Evolutionary conservation across 2,888 invertebrate species (phyloP), one percentile per base, ranked within the genome.

Genomic region (Tetropium fuscum): DNA sequence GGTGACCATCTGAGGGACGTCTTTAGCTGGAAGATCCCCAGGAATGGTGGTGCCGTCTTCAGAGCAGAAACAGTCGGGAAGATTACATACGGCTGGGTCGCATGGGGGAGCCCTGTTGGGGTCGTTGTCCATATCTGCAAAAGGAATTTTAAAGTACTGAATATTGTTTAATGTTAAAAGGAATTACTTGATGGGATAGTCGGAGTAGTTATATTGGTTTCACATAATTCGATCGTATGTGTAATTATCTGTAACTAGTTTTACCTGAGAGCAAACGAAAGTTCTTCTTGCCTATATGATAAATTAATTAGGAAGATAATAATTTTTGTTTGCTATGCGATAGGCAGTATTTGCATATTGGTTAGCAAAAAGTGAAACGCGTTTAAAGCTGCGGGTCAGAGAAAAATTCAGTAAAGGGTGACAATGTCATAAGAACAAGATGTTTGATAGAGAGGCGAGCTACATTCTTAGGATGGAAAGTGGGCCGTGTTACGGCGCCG

Each of bases 61-160:
- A 6, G 95, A 95, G 78, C 95, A 96, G 90, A 95, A 95, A 80
- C 96, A 96, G 80, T 95, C 95, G 27, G 95, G 96, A 64, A 95
- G 85, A 20, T 90, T 90, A 79, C 95, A 96, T 61, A 94, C 93
- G 6, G 88, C 82, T 0, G 92, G 88, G 79, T 95, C 95, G 80
- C 95, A 96, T 11, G 93, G 91, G 49, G 95, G 95, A 0, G 95
- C 95, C 69, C 95, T 87, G 84, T 96, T 95, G 10, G 95, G 95
- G 83, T 96, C 95, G 80, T 93, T 94, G 84, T 95, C 94, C 83
- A 93, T 93, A 83, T 94, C 95, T 94, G 83, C 7, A 83, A 83
- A 16, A 30, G 49, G 63, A n/a, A n/a, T n/a, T n/a, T n/a, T n/a
- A n/a, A n/a, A n/a, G n/a, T n/a, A n/a, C n/a, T n/a, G n/a, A n/a